A percentile compares a stretch with the other conserved stretches of the same genome.
These are phyloP conservation scores for Choloepus didactylus DNA, from an alignment of 2,797 vertebrate genomes.

Conservation along the genomic window DNA sequence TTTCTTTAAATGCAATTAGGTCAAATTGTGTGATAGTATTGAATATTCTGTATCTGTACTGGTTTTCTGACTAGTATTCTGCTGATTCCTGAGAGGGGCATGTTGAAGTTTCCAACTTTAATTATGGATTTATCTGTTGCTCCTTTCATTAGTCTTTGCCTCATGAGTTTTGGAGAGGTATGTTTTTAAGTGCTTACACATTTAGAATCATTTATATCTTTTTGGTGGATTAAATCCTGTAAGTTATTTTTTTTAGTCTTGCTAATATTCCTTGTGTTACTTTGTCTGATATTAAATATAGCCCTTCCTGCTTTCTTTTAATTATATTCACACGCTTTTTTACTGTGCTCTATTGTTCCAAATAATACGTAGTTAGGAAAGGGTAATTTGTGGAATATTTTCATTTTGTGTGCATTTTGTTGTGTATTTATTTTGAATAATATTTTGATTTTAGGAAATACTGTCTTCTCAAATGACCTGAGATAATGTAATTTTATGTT, in stretches of 20 bases:
- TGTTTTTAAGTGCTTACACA: background rate
- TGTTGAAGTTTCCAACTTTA: background rate
- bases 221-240: background rate
- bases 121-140: background rate
- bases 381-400: conserved; percentile 36
- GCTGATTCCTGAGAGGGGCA: background rate
- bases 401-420: conserved; percentile 42
- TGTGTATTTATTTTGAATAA: conserved; percentile 50
- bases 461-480: background rate
- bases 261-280: conserved; percentile 43
- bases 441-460: conserved; percentile 62
- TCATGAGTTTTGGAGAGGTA: background rate
- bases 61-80: conserved; percentile 45
- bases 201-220: conserved; percentile 18
- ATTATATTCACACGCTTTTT: background rate
- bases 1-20: conserved; percentile 74
- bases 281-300: conserved; percentile 21
- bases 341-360: conserved; percentile 1
- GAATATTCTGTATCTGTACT: background rate
- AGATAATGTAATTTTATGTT: conserved; percentile 39
- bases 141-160: conserved; percentile 20
- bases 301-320: conserved; percentile 33
- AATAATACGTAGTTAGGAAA: conserved; percentile 22
- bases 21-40: background rate
- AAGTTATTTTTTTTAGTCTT: background rate